These are phyloP conservation scores for Corythornis madagascariensis DNA, from an alignment of 2,113 vertebrate genomes.

Conservation along the genomic window DNA sequence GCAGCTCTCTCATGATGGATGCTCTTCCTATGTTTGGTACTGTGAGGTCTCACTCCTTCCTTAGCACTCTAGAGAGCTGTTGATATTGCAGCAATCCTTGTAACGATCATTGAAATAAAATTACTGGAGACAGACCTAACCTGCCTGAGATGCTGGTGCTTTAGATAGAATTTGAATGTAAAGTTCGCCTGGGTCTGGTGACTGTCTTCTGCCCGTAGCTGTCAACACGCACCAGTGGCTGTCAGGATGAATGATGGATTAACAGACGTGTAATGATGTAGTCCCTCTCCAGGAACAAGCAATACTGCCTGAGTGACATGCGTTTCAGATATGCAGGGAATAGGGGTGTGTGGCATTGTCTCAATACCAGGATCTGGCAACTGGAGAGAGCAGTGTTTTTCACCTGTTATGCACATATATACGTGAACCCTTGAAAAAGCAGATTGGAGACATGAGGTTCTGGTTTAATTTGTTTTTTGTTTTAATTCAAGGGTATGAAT, in stretches of 20 bases:
- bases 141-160: background rate
- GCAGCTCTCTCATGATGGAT: background rate
- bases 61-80: background rate
- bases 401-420: background rate
- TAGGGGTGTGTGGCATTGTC: background rate
- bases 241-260: conserved; percentile 59
- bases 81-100: background rate
- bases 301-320: background rate
- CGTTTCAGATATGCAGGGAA: background rate
- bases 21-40: background rate
- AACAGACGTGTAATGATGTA: conserved; percentile 49
- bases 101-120: background rate
- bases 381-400: background rate
- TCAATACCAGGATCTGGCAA: background rate
- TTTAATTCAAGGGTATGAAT: background rate
- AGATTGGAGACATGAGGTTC: background rate
- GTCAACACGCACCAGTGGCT: background rate
- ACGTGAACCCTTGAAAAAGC: background rate
- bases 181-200: conserved; percentile 29
- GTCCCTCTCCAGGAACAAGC: conserved; percentile 37
- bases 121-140: background rate
- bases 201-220: conserved; percentile 24
- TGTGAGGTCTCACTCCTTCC: background rate
- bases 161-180: background rate
- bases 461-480: background rate